Conservation (phyloP, 35 echinoderm and acorn worm genomes). For the Acanthaster planci region DNA sequence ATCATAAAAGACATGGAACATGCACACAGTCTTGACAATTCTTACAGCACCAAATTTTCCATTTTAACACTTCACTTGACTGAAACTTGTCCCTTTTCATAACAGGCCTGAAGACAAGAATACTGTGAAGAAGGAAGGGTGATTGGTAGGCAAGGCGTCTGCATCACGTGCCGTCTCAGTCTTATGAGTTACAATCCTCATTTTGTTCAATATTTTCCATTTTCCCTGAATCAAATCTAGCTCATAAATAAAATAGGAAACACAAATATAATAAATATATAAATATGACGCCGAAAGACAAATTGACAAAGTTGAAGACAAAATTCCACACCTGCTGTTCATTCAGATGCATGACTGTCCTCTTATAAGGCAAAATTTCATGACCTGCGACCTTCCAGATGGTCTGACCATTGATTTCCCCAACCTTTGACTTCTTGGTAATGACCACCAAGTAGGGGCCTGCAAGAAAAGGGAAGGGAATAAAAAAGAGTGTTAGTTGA, state of each 20-base stretch:
- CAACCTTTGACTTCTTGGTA: slow-evolving; percentile 85
- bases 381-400: slow-evolving; percentile 81
- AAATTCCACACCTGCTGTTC: slow-evolving; percentile 77
- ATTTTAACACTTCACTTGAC: too few relatives aligned
- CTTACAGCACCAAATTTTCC: too few relatives aligned
- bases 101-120: too few relatives aligned
- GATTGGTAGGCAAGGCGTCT: too few relatives aligned
- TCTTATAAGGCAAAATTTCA: slow-evolving; percentile 76
- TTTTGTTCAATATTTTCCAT: too few relatives aligned
- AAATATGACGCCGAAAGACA: not conserved
- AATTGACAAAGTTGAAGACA: not conserved
- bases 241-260: not conserved
- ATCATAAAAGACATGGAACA: not conserved
- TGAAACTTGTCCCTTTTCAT: too few relatives aligned
- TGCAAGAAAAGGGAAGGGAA: not conserved
- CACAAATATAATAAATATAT: not conserved
- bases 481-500: too few relatives aligned
- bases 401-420: slow-evolving; percentile 87
- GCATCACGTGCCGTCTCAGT: too few relatives aligned
- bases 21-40: too few relatives aligned
- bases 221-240: too few relatives aligned
- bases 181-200: too few relatives aligned
- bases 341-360: slow-evolving; percentile 75
- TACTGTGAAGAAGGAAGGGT: too few relatives aligned
- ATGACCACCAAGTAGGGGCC: slow-evolving; percentile 90